These are phyloP conservation scores for Lasius fuliginosus DNA, from an alignment of 2,888 invertebrate species.

Conservation along the genomic window DNA sequence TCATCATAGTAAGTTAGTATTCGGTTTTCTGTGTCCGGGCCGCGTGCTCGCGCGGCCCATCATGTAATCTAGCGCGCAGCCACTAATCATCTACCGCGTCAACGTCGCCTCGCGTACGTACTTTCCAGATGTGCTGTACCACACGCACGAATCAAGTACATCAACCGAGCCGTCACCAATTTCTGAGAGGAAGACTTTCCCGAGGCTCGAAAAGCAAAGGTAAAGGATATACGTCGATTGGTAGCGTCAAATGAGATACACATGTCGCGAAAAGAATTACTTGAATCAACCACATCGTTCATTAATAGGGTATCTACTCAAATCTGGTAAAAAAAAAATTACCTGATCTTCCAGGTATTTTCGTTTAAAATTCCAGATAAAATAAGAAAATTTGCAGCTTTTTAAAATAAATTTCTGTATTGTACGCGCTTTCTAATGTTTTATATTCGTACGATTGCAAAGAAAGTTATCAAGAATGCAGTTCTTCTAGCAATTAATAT, in stretches of 20 bases:
- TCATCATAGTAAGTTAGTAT: slow-evolving; percentile 89
- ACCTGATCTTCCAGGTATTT: too few relatives aligned
- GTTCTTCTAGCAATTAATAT: too few relatives aligned
- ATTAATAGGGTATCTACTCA: background rate
- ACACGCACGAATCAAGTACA: slow-evolving; percentile 87
- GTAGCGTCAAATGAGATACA: too few relatives aligned
- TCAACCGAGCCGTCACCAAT: slow-evolving; percentile 88
- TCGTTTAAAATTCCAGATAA: too few relatives aligned
- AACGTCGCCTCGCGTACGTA: slow-evolving; percentile 72
- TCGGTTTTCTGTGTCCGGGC: slow-evolving; percentile 85
- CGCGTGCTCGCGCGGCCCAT: slow-evolving; percentile 63
- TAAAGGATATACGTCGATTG: slow-evolving; percentile 58
- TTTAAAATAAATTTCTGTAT: too few relatives aligned
- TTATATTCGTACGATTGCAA: too few relatives aligned
- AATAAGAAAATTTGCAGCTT: too few relatives aligned
- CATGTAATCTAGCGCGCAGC: slow-evolving; percentile 64
- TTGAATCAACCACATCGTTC: background rate
- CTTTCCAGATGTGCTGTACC: slow-evolving; percentile 85
- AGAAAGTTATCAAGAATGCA: too few relatives aligned
- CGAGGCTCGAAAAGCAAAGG: slow-evolving; percentile 85
- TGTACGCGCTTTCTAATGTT: too few relatives aligned
- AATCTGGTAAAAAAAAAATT: too few relatives aligned
- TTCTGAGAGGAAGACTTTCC: slow-evolving; percentile 87
- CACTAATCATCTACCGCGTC: slow-evolving; percentile 72
- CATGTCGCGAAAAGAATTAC: background rate